These are phyloP conservation scores for Ormyrus thymus DNA, from an alignment of 2,888 invertebrate species.

Conservation along the genomic window DNA sequence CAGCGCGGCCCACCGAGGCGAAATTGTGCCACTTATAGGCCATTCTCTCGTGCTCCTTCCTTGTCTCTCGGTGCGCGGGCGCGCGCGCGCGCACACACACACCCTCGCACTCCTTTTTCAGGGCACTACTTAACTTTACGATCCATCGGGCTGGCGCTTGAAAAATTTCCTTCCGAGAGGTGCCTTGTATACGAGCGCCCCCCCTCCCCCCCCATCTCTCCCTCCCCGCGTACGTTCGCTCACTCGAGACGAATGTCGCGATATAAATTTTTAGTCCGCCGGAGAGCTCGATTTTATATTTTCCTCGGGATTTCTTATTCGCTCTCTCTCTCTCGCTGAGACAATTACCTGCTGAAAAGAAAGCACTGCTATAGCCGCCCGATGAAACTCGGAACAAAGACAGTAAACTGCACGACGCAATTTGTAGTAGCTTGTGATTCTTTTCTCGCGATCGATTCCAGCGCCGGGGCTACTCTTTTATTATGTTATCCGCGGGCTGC, in stretches of 20 bases:
- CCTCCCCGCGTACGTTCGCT: neutral
- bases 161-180: slow-evolving; percentile 37
- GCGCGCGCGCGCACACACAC: neutral
- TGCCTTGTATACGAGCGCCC: neutral
- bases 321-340: slow-evolving; percentile 7
- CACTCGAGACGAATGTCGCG: slow-evolving; percentile 44
- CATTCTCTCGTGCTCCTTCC: neutral
- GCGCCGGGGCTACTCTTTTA: neutral
- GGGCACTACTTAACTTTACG: slow-evolving; percentile 67
- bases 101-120: slow-evolving; percentile 54
- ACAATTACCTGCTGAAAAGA: neutral
- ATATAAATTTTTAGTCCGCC: slow-evolving; percentile 44
- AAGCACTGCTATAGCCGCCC: too few relatives aligned
- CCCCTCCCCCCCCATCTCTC: neutral
- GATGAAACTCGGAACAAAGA: slow-evolving; percentile 33
- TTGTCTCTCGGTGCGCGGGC: too few relatives aligned
- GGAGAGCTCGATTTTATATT: slow-evolving; percentile 36
- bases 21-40: slow-evolving; percentile 44
- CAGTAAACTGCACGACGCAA: slow-evolving; percentile 41
- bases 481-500: slow-evolving; percentile 5
- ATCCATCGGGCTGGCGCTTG: slow-evolving; percentile 50
- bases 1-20: slow-evolving; percentile 34
- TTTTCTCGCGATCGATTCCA: neutral
- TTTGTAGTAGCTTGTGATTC: slow-evolving; percentile 2
- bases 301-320: slow-evolving; percentile 23